Base-by-base conservation (phyloP, 2,888 invertebrate species). In the Zygogramma bicolorata region DNA sequence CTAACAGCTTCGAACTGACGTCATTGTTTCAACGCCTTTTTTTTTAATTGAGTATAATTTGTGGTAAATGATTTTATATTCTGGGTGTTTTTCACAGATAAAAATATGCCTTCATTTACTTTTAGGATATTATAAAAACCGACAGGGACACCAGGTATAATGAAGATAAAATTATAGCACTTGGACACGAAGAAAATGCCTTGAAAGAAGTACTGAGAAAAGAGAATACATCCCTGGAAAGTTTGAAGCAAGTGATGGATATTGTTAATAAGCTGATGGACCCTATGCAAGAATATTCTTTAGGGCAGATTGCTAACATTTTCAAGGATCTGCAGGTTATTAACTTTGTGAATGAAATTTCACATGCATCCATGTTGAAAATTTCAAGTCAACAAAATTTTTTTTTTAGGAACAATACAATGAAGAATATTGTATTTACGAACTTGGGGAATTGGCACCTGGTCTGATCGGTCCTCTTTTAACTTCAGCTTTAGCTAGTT, bases 381-480 rank as follows among this genome's bases (percentile, higher is more conserved):
- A n/a, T n/a, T n/a, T n/a, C n/a, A n/a, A n/a, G n/a, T n/a, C 58
- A 38, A 38, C 10, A 13, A 38, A 38, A 38, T 65, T 49, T 18
- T n/a, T 2, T 61, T 76, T 77, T 57, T 68, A 92, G 87, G 88
- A 90, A 0, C 89, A 92, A 61, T 92, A 91, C 85, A 90, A 89
- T 13, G 90, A 92, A 40, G 96, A 96, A 83, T 98, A 96, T 86
- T 92, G 93, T 78, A 89, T 94, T 84, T 97, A 96, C 83, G 94
- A 95, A 29, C 87, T 98, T 31, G 94, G 94, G 1, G 92, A 94
- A 67, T 89, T 98, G 57, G 97, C 96, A 0, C 93, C 95, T 6
- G 93, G 94, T 74, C 90, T 97, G 0, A 93, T 97, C 1, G 93
- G 94, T 7, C 96, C 97, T 0, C 88, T 97, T 70, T 87, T 99